Evolutionary conservation across 2,113 vertebrate species (phyloP).

Genomic region (Sterrhoptilus dennistouni): DNA sequence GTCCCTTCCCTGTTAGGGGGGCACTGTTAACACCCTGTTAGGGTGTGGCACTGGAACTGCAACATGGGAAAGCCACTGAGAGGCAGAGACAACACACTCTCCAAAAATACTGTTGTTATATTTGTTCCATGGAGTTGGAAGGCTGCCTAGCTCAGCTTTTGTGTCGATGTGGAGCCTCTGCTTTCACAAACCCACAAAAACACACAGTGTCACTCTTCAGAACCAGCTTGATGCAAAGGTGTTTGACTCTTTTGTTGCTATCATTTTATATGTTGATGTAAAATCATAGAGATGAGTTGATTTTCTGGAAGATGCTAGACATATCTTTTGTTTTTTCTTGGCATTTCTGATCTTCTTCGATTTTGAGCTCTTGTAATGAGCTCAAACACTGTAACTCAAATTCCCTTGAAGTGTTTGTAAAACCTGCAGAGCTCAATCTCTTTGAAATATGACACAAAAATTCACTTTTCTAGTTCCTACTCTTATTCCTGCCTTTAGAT

Average conservation of each 20-base stretch:
- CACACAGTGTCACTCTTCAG: neutral
- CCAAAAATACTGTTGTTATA: neutral
- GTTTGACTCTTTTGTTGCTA: constrained; percentile 23
- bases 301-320: constrained; percentile 37
- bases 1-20: too few relatives aligned
- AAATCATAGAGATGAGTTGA: constrained; percentile 46
- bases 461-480: constrained; percentile 7
- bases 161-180: neutral
- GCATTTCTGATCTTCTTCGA: constrained; percentile 56
- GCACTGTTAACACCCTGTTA: too few relatives aligned
- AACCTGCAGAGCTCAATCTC: constrained; percentile 52
- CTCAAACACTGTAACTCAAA: constrained; percentile 6
- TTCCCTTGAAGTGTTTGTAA: constrained; percentile 57
- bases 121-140: neutral
- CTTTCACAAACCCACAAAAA: neutral
- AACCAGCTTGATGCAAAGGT: neutral
- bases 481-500: neutral
- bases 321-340: constrained; percentile 54
- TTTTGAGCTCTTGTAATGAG: constrained; percentile 57
- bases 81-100: neutral
- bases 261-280: constrained; percentile 18
- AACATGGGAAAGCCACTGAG: neutral
- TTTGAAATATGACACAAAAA: constrained; percentile 53
- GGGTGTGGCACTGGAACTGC: neutral
- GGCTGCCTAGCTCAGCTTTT: neutral